Percentiles rank a stretch among this genome's conserved stretches.
Evolutionary conservation across 37 sponge, comb jelly and placozoan species (phyloP).

Genomic region (Agelas oroides): DNA sequence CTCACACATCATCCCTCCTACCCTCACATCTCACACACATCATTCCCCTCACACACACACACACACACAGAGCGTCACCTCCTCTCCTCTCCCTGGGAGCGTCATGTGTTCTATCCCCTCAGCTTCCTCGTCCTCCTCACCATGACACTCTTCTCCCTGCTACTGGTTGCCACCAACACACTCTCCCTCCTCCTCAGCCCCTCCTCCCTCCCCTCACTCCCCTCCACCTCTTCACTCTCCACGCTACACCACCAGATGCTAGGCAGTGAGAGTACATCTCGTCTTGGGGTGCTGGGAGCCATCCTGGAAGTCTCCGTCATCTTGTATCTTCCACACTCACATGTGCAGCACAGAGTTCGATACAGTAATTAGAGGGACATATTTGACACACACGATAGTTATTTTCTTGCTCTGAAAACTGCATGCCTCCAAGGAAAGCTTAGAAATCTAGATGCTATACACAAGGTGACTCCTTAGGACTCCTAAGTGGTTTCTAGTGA

Average conservation of each 20-base stretch:
- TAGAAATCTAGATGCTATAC: too few relatives aligned
- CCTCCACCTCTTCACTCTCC: neutral
- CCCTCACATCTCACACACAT: neutral
- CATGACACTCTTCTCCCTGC: conserved; percentile 62
- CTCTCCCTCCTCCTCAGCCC: conserved; percentile 53
- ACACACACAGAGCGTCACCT: conserved; percentile 43
- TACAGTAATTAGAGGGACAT: too few relatives aligned
- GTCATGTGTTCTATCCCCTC: conserved; percentile 60
- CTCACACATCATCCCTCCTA: neutral
- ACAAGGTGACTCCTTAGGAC: too few relatives aligned
- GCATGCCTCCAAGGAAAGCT: too few relatives aligned
- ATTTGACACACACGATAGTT: too few relatives aligned
- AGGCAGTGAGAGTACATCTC: conserved; percentile 61
- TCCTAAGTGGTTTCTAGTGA: too few relatives aligned
- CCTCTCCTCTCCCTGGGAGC: conserved; percentile 63
- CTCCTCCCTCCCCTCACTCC: conserved; percentile 7
- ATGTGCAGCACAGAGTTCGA: too few relatives aligned
- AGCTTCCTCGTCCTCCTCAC: conserved; percentile 64
- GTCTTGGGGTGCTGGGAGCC: conserved; percentile 72
- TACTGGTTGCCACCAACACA: conserved; percentile 68
- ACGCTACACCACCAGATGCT: conserved; percentile 25
- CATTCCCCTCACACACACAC: too few relatives aligned
- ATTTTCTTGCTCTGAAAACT: too few relatives aligned
- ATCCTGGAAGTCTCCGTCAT: conserved; percentile 63
- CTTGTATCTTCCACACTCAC: conserved; percentile 2